phyloP scores from a whole-genome alignment of 1,140 invertebrate genomes.

The Drosophila sp. region DNA sequence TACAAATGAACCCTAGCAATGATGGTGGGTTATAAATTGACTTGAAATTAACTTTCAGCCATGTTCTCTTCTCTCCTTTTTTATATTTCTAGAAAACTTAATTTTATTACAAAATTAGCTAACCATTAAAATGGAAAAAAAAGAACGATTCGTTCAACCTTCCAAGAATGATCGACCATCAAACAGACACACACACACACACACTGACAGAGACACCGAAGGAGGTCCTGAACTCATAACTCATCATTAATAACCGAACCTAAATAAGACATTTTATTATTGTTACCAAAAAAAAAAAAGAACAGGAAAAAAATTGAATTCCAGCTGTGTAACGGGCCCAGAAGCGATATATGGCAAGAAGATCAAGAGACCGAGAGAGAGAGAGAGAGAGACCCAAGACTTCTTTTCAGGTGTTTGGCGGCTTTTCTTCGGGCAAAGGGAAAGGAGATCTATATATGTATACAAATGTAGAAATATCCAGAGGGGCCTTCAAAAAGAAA shows the following conservation, averaged over 20 bases:
- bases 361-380: not conserved
- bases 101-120: slow-evolving; percentile 24
- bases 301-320: slow-evolving; percentile 65
- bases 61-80: too few relatives aligned
- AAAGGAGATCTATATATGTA: not conserved
- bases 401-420: slow-evolving; percentile 48
- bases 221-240: slow-evolving; percentile 75
- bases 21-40: not conserved
- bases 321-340: slow-evolving; percentile 59
- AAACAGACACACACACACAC: slow-evolving; percentile 7
- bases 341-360: not conserved
- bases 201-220: slow-evolving; percentile 48
- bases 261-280: slow-evolving; percentile 81
- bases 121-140: slow-evolving; percentile 15
- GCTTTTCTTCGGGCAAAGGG: slow-evolving; percentile 32
- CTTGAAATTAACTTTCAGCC: slow-evolving; percentile 4
- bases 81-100: not conserved
- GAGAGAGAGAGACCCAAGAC: not conserved
- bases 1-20: not conserved
- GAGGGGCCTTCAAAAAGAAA: slow-evolving; percentile 16
- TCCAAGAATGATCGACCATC: slow-evolving; percentile 45
- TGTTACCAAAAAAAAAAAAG: slow-evolving; percentile 29
- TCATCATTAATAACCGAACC: slow-evolving; percentile 81
- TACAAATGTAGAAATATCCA: not conserved
- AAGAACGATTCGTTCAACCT: slow-evolving; percentile 50